phyloP scores from a whole-genome alignment of 2,113 vertebrate species.

The Pelmatolapia mariae region DNA sequence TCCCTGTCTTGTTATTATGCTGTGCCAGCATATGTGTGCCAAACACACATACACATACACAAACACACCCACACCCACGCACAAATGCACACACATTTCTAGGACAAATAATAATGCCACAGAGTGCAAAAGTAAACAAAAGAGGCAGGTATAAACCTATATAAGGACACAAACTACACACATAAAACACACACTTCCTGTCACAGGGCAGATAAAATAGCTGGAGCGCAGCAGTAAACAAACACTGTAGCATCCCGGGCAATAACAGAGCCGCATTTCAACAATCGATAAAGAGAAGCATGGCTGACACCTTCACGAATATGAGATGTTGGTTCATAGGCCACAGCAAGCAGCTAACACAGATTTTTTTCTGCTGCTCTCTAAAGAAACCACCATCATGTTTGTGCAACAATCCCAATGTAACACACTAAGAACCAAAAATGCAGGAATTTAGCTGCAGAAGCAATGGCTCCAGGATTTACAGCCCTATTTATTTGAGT shows the following conservation, averaged over 20 bases:
- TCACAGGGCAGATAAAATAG: not conserved
- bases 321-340: not conserved
- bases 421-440: not conserved
- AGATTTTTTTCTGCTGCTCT: not conserved
- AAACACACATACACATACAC: not conserved
- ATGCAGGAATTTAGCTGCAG: not conserved
- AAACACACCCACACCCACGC: not conserved
- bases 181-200: not conserved
- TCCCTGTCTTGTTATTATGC: not conserved
- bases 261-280: not conserved
- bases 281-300: not conserved
- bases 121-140: not conserved
- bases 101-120: not conserved
- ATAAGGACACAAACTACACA: not conserved
- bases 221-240: not conserved
- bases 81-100: not conserved
- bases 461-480: not conserved
- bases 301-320: not conserved
- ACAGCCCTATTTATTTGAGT: not conserved
- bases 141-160: not conserved
- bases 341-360: not conserved
- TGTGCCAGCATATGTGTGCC: not conserved
- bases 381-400: not conserved
- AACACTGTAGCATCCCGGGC: not conserved
- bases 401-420: not conserved